Conservation (phyloP, 2,113 vertebrate genomes). For the Strix aluco region DNA sequence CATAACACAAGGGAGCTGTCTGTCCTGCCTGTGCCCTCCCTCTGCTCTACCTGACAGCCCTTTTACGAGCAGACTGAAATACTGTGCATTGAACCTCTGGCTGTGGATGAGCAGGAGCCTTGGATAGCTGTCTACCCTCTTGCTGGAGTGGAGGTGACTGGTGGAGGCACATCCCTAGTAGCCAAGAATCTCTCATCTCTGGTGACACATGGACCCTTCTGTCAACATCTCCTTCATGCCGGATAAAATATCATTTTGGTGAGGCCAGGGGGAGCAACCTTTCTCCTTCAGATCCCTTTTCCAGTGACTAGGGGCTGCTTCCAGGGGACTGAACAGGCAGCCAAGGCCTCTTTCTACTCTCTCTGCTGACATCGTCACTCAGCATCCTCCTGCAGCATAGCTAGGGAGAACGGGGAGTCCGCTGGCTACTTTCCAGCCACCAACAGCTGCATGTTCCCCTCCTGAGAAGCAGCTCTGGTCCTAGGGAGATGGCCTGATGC, state of each 20-base stretch:
- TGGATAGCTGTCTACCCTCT: not conserved
- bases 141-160: not conserved
- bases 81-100: not conserved
- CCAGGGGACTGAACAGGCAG: not conserved
- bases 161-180: not conserved
- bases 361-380: not conserved
- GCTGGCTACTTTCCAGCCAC: not conserved
- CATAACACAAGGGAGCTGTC: not conserved
- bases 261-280: not conserved
- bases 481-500: not conserved
- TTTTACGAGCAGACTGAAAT: not conserved
- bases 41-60: not conserved
- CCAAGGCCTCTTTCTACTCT: not conserved
- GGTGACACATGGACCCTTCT: not conserved
- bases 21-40: not conserved
- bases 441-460: not conserved
- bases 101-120: not conserved
- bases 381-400: not conserved
- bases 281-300: slow-evolving; percentile 3
- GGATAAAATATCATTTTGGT: not conserved
- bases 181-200: not conserved
- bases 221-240: not conserved
- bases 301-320: not conserved
- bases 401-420: not conserved
- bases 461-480: not conserved